These are phyloP conservation scores for Episyrphus balteatus DNA, from an alignment of 1,140 invertebrate species.

Conservation along the genomic window DNA sequence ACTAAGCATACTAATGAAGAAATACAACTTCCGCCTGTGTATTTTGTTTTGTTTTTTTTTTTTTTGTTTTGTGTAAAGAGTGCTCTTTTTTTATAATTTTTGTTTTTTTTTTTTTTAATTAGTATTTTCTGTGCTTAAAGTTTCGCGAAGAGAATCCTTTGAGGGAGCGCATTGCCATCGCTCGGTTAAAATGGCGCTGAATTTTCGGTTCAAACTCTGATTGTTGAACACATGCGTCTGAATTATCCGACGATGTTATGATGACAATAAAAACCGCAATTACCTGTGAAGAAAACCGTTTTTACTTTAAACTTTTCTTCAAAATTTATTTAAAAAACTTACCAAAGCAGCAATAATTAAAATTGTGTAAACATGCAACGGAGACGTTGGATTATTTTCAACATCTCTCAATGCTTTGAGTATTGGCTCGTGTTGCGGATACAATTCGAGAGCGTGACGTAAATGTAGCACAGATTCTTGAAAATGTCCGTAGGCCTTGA, in stretches of 20 bases:
- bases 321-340: constrained; percentile 19
- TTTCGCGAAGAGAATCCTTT: constrained; percentile 42
- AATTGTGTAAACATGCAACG: constrained; percentile 69
- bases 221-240: constrained; percentile 36
- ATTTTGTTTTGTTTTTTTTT: too few relatives aligned
- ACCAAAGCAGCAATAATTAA: constrained; percentile 78
- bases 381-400: constrained; percentile 56
- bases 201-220: constrained; percentile 50
- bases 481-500: constrained; percentile 72
- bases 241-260: constrained; percentile 55
- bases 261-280: constrained; percentile 70
- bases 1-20: too few relatives aligned
- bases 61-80: too few relatives aligned
- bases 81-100: too few relatives aligned
- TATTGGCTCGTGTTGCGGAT: constrained; percentile 72
- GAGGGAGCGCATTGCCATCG: constrained; percentile 74
- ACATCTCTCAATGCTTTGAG: constrained; percentile 64
- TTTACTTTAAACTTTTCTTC: background rate
- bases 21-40: too few relatives aligned
- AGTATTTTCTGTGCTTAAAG: constrained; percentile 18
- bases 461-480: constrained; percentile 73
- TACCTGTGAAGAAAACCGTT: constrained; percentile 40
- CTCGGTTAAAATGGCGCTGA: constrained; percentile 68
- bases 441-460: constrained; percentile 64
- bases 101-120: background rate